phyloP scores from a whole-genome alignment of 2,888 invertebrate species.

The Ophion slaviceki region DNA sequence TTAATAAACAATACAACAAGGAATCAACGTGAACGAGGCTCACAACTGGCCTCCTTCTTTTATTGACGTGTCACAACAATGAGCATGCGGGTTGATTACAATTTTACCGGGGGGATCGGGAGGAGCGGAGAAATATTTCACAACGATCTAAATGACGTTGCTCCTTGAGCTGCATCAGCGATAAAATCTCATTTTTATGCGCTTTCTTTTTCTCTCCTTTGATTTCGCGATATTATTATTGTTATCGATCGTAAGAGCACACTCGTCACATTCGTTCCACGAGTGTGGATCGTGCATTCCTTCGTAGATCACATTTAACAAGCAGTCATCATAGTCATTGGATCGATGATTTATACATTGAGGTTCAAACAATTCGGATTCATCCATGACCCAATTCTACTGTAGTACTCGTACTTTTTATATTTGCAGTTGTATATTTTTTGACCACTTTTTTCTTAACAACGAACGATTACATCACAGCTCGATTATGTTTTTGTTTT shows the following conservation, averaged over 20 bases:
- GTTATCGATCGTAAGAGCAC: constrained; percentile 22
- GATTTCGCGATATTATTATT: constrained; percentile 1
- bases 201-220: not conserved
- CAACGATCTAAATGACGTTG: constrained; percentile 70
- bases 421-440: constrained; percentile 10
- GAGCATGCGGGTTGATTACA: constrained; percentile 79
- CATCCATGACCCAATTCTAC: constrained; percentile 27
- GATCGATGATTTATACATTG: constrained; percentile 45
- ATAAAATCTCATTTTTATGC: constrained; percentile 36
- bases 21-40: constrained; percentile 46
- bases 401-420: constrained; percentile 29
- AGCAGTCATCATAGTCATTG: constrained; percentile 17
- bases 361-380: constrained; percentile 37
- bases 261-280: constrained; percentile 38
- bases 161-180: constrained; percentile 46
- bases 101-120: constrained; percentile 64
- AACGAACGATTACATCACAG: constrained; percentile 77
- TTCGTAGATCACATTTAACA: constrained; percentile 10
- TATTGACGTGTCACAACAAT: constrained; percentile 80
- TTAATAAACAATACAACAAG: not conserved
- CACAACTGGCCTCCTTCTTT: constrained; percentile 59
- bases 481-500: constrained; percentile 78
- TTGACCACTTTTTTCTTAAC: constrained; percentile 52
- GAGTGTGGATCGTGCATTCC: constrained; percentile 6
- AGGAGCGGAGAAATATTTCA: constrained; percentile 69